Base-by-base conservation (phyloP, 1,140 invertebrate genomes). In the Calephelis virginiensis region DNA sequence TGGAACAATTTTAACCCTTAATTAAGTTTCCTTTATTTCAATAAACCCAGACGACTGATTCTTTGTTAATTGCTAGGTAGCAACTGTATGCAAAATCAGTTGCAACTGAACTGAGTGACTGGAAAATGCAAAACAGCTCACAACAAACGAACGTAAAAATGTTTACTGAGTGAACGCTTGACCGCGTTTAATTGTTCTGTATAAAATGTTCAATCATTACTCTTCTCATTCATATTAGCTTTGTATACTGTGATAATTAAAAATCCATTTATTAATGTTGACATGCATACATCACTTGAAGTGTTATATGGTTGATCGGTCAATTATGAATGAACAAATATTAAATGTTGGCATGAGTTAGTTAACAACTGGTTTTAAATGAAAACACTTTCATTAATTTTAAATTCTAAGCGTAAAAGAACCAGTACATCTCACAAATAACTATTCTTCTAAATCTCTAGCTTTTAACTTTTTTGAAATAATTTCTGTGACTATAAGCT, bases 1-100 rank as follows among this genome's bases (percentile, higher is more conserved):
- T 73, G 75, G 63, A 74, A 75, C 71, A 75, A 78, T 78, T 75
- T 76, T 75, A 68, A 65, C 78, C 71, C 78, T 86, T 83, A 87
- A 88, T 83, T 80, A 79, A 86, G 80, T 83, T 80, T 79, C 68
- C 69, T 82, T 85, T 83, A 81, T 82, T 80, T 83, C 81, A 86
- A 87, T 87, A 85, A 84, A 77, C 73, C 71, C 77, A 78, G 77
- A 71, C 67, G 77, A 71, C 67, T 81, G 85, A 83, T 81, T 87
- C 76, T 76, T 87, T 86, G 80, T 82, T 89, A 89, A 87, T 89
- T 89, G 82, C 75, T 73, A 69, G 75, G 75, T 76, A 78, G 28
- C 80, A 79, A 77, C 79, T 73, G 72, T 78, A 68, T 78, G 82
- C 75, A 73, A 72, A 81, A 81, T 82, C 82, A 72, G 77, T 73